Conservation (phyloP, 2,888 invertebrate genomes). For the Siphonodentalium dalli region DNA sequence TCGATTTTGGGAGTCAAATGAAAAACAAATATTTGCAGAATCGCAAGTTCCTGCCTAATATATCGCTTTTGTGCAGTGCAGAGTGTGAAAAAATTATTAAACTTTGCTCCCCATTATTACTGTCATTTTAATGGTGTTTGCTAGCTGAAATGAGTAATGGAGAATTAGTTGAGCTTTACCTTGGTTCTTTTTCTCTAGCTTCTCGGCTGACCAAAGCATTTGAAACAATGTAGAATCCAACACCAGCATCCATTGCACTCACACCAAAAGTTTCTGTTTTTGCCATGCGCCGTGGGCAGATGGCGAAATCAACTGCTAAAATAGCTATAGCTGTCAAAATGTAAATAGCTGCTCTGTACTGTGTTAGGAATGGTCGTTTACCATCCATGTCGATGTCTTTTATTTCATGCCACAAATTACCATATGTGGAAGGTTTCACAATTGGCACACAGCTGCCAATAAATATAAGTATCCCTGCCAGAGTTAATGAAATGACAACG, state of each 20-base stretch:
- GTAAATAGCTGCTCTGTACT: constrained; percentile 51
- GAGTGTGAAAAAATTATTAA: too few relatives aligned
- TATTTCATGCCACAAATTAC: constrained; percentile 4
- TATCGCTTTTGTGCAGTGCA: too few relatives aligned
- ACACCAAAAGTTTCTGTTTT: constrained; percentile 88
- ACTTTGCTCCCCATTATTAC: too few relatives aligned
- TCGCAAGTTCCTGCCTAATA: too few relatives aligned
- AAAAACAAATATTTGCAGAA: too few relatives aligned
- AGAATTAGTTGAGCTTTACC: constrained; percentile 10
- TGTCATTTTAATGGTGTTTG: too few relatives aligned
- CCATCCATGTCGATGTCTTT: constrained; percentile 27
- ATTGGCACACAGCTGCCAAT: too few relatives aligned
- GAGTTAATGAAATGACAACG: too few relatives aligned
- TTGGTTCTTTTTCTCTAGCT: constrained; percentile 39
- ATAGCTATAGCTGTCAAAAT: constrained; percentile 73
- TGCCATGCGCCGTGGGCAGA: constrained; percentile 84
- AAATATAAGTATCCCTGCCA: too few relatives aligned
- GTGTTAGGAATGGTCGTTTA: constrained; percentile 46
- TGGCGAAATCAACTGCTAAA: constrained; percentile 89
- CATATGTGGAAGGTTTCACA: too few relatives aligned
- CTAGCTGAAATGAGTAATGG: neutral
- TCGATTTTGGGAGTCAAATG: too few relatives aligned
- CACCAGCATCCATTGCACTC: constrained; percentile 91
- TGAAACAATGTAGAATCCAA: constrained; percentile 76
- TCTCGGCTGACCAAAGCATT: constrained; percentile 61